Conservation (phyloP, 2,113 vertebrate species). For the Ageneiosus marmoratus region DNA sequence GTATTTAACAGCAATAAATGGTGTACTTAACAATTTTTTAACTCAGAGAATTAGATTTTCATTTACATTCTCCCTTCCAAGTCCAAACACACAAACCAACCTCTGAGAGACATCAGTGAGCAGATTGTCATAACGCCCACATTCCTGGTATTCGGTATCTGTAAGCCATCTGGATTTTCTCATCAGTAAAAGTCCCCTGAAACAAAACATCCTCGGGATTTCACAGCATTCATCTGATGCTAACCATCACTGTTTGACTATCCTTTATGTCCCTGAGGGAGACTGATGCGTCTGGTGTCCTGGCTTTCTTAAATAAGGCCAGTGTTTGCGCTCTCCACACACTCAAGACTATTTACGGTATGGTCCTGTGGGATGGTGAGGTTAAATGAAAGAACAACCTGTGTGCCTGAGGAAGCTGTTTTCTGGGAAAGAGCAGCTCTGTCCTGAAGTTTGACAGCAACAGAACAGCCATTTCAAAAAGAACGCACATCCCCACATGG, state of each 20-base stretch:
- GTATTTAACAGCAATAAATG: slow-evolving; percentile 13
- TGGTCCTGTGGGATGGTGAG: slow-evolving; percentile 31
- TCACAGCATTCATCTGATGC: not conserved
- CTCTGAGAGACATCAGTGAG: not conserved
- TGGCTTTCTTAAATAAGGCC: slow-evolving; percentile 33
- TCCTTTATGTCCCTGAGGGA: slow-evolving; percentile 21
- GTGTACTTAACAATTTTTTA: not conserved
- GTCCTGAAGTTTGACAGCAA: slow-evolving; percentile 40
- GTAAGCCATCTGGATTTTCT: slow-evolving; percentile 25
- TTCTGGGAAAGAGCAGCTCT: slow-evolving; percentile 52
- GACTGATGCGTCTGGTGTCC: slow-evolving; percentile 25
- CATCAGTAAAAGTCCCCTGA: slow-evolving; percentile 7
- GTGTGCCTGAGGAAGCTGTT: not conserved
- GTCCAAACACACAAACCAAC: not conserved
- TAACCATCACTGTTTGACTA: slow-evolving; percentile 32
- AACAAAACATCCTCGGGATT: slow-evolving; percentile 14
- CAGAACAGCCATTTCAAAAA: slow-evolving; percentile 56
- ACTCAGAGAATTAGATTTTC: not conserved
- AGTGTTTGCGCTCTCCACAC: slow-evolving; percentile 40
- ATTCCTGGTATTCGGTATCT: slow-evolving; percentile 16
- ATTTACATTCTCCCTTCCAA: not conserved
- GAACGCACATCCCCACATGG: slow-evolving; percentile 56
- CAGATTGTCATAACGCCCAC: slow-evolving; percentile 16
- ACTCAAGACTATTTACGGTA: slow-evolving; percentile 41
- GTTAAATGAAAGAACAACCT: slow-evolving; percentile 45